Evolutionary conservation across 2,113 vertebrate species (phyloP).

Genomic region (Cavia aperea): DNA sequence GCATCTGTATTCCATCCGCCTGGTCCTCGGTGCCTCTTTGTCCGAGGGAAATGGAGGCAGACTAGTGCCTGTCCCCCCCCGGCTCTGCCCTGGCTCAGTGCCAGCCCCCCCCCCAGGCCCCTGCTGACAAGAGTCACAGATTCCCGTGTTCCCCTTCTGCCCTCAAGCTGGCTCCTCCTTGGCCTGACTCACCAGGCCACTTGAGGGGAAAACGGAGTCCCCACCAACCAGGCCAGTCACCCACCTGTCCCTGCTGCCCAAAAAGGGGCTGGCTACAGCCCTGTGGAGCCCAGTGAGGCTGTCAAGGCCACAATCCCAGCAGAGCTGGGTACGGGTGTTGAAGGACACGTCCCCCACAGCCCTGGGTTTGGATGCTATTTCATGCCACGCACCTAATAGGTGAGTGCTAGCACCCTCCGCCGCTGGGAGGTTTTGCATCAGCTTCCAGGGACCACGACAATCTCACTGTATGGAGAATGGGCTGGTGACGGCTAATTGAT

Average conservation of each 20-base stretch:
- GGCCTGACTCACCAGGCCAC: not conserved
- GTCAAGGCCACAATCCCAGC: not conserved
- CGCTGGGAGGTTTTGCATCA: slow-evolving; percentile 89
- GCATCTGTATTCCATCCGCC: not conserved
- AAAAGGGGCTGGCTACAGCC: not conserved
- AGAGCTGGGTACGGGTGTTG: not conserved
- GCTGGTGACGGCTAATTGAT: slow-evolving; percentile 99
- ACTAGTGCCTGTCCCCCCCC: not conserved
- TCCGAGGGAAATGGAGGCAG: not conserved
- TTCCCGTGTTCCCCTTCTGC: not conserved
- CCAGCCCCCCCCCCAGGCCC: not conserved
- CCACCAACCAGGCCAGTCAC: no score
- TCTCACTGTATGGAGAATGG: slow-evolving; percentile 98
- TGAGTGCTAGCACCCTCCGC: slow-evolving; percentile 75
- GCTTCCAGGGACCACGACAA: slow-evolving; percentile 90
- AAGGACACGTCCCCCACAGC: slow-evolving; percentile 53
- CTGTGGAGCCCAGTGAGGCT: not conserved
- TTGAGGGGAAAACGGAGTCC: not conserved
- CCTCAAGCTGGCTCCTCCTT: not conserved
- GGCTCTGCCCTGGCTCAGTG: not conserved
- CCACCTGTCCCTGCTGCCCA: not conserved
- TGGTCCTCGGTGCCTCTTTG: not conserved
- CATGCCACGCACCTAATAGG: slow-evolving; percentile 78
- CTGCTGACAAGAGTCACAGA: not conserved
- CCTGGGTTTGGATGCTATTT: slow-evolving; percentile 74